These are phyloP conservation scores for Xerus inauris DNA, from an alignment of 2,113 vertebrate species.

Conservation along the genomic window DNA sequence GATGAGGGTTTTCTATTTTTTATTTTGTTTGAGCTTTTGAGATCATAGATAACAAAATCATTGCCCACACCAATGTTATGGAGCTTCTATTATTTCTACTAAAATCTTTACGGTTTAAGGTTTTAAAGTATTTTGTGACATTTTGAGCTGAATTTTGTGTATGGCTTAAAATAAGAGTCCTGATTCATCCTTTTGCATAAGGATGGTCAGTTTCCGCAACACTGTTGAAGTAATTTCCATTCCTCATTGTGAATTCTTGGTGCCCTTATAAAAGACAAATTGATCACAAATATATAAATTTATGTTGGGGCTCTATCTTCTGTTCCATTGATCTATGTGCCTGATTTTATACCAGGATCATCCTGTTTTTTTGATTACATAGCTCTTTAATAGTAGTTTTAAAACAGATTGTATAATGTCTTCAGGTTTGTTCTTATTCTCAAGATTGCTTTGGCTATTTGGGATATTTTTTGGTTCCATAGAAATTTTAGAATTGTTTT, in stretches of 20 bases:
- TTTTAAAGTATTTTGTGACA: not conserved
- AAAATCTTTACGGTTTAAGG: not conserved
- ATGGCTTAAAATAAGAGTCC: not conserved
- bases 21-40: not conserved
- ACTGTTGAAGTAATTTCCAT: not conserved
- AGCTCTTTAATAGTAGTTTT: not conserved
- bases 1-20: not conserved
- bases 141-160: not conserved
- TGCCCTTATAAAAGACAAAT: not conserved
- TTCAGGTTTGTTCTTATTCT: not conserved
- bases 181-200: not conserved
- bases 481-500: not conserved
- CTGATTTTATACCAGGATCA: not conserved
- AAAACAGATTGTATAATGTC: not conserved
- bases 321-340: not conserved
- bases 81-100: not conserved
- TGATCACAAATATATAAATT: not conserved
- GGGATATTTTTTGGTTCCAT: not conserved
- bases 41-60: not conserved
- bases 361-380: not conserved
- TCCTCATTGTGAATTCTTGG: not conserved
- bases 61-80: not conserved
- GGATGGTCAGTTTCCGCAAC: not conserved
- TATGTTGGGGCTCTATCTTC: not conserved
- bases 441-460: not conserved